Conservation (phyloP, 2,113 vertebrate species). For the Equus przewalskii region DNA sequence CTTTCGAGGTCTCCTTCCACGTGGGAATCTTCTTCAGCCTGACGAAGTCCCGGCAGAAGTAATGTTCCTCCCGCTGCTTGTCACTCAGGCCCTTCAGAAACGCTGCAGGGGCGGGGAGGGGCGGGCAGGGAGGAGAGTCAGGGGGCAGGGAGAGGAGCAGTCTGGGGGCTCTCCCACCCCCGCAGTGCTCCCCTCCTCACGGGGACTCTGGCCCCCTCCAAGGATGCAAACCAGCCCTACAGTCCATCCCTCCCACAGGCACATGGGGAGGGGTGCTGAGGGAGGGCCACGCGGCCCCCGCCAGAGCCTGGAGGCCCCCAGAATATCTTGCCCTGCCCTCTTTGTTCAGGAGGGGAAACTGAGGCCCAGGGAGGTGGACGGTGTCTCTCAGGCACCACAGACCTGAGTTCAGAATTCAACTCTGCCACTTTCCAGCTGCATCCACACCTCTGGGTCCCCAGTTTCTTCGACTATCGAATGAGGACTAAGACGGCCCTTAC, state of each 20-base stretch:
- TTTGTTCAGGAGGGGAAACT: conserved; percentile 5
- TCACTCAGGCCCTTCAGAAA: conserved; percentile 88
- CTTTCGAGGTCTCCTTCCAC: conserved; percentile 89
- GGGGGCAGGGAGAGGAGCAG: neutral
- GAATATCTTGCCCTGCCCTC: neutral
- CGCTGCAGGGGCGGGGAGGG: conserved; percentile 76
- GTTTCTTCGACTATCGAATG: neutral
- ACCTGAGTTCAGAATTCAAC: neutral
- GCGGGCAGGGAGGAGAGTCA: neutral
- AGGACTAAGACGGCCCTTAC: neutral
- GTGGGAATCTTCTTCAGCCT: conserved; percentile 89
- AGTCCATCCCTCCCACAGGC: neutral
- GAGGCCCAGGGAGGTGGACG: neutral
- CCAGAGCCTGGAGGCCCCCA: neutral
- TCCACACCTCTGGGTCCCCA: neutral
- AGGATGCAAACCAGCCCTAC: neutral
- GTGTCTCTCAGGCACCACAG: neutral
- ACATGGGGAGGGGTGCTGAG: accelerated
- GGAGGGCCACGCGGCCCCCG: neutral
- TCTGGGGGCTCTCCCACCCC: neutral
- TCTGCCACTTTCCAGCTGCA: neutral
- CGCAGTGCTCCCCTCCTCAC: neutral
- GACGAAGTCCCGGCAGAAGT: conserved; percentile 88
- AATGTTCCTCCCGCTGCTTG: conserved; percentile 88
- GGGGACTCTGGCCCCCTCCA: accelerated